Evolutionary conservation across 1,140 invertebrate species (phyloP).

Genomic region (Trichomalopsis sarcophagae): DNA sequence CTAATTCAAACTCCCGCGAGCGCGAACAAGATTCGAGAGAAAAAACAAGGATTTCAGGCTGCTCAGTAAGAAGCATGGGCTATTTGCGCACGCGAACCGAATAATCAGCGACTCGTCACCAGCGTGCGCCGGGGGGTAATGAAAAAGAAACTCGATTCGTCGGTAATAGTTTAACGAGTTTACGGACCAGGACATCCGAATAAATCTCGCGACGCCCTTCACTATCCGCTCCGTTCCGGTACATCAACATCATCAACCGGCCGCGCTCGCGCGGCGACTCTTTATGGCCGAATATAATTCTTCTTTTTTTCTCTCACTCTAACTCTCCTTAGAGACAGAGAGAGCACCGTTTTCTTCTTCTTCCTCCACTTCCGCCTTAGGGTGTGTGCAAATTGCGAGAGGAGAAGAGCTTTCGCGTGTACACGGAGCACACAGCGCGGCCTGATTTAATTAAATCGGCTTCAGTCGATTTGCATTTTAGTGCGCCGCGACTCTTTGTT

Average conservation of each 20-base stretch:
- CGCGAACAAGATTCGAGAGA: neutral
- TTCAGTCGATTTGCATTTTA: conserved; percentile 39
- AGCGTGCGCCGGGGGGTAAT: neutral
- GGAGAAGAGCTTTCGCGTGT: neutral
- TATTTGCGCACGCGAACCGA: conserved; percentile 21
- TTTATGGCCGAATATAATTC: conserved; percentile 36
- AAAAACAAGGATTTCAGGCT: neutral
- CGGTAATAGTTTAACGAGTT: conserved; percentile 41
- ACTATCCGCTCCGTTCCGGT: conserved; percentile 32
- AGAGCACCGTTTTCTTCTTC: neutral
- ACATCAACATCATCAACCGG: conserved; percentile 35
- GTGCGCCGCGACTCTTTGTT: neutral
- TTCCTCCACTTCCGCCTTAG: neutral
- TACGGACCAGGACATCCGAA: conserved; percentile 12
- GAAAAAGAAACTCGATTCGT: conserved; percentile 39
- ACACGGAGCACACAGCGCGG: neutral
- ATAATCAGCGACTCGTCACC: conserved; percentile 39
- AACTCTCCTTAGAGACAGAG: neutral
- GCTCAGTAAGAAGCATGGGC: neutral
- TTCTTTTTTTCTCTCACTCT: conserved; percentile 13
- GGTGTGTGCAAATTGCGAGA: conserved; percentile 25
- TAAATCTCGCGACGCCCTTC: conserved; percentile 26
- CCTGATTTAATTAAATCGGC: conserved; percentile 42
- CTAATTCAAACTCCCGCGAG: neutral
- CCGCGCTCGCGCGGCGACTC: neutral